phyloP scores from a whole-genome alignment of 2,113 vertebrate genomes.

The Abramis brama region DNA sequence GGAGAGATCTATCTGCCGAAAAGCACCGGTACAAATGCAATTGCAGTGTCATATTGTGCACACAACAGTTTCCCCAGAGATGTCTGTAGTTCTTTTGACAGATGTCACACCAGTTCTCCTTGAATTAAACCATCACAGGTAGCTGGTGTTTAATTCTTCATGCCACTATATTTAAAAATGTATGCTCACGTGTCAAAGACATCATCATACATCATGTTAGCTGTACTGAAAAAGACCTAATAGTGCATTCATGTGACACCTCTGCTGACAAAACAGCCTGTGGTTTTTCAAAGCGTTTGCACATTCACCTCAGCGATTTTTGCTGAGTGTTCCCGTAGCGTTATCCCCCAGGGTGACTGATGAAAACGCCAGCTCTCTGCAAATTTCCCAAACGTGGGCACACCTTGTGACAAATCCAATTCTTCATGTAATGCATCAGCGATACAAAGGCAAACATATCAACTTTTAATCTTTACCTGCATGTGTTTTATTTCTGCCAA shows the following conservation, averaged over 20 bases:
- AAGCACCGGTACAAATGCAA: not conserved
- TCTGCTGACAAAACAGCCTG: conserved; percentile 55
- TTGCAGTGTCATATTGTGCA: not conserved
- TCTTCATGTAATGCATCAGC: conserved; percentile 53
- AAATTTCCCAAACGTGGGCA: conserved; percentile 47
- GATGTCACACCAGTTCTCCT: not conserved
- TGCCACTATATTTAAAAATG: conserved; percentile 32
- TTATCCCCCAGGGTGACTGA: conserved; percentile 48
- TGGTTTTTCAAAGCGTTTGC: conserved; percentile 52
- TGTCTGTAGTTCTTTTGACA: not conserved
- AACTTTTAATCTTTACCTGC: conserved; percentile 48
- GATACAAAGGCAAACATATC: conserved; percentile 51
- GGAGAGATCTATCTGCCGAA: not conserved
- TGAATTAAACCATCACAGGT: conserved; percentile 20
- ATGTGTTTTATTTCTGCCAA: conserved; percentile 46
- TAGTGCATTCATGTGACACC: conserved; percentile 56
- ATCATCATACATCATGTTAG: conserved; percentile 36
- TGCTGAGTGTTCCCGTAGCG: conserved; percentile 33
- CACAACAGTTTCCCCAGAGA: not conserved
- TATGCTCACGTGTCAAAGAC: conserved; percentile 7
- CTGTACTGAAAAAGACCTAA: conserved; percentile 30
- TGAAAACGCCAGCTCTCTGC: conserved; percentile 53
- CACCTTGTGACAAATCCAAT: conserved; percentile 53
- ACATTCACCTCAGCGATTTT: conserved; percentile 54
- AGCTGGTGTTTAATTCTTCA: not conserved